Evolutionary conservation across 2,888 invertebrate species (phyloP).

Genomic region (Drosophila picticornis): DNA sequence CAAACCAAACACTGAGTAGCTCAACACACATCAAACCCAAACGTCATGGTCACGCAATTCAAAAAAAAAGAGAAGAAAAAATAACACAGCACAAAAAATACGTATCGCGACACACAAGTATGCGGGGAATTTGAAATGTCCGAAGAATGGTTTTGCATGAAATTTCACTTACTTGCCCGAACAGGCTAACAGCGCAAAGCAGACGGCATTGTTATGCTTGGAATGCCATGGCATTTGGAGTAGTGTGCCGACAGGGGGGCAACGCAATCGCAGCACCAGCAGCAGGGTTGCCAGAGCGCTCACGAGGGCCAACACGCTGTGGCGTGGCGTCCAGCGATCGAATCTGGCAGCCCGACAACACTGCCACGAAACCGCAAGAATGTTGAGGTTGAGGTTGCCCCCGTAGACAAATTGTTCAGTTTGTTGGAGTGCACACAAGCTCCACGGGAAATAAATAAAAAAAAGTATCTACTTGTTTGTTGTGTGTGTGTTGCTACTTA

Average conservation of each 20-base stretch:
- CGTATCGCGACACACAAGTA: constrained; percentile 63
- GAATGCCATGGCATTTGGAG: constrained; percentile 64
- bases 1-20: constrained; percentile 2
- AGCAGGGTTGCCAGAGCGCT: constrained; percentile 64
- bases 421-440: constrained; percentile 22
- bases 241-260: constrained; percentile 12
- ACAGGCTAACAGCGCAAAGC: constrained; percentile 79
- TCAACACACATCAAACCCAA: constrained; percentile 9
- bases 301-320: constrained; percentile 27
- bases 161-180: constrained; percentile 82
- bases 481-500: constrained; percentile 5
- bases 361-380: constrained; percentile 48
- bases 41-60: constrained; percentile 39
- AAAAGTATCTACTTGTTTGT: background rate
- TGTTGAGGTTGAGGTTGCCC: constrained; percentile 49
- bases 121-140: constrained; percentile 84
- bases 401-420: constrained; percentile 18
- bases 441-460: background rate
- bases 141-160: constrained; percentile 83
- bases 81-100: constrained; percentile 6
- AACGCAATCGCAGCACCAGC: constrained; percentile 27
- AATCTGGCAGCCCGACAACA: constrained; percentile 65
- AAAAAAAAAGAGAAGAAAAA: constrained; percentile 28
- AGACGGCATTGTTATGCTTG: constrained; percentile 74
- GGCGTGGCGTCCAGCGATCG: constrained; percentile 56